These are phyloP conservation scores for Noctua janthina DNA, from an alignment of 2,888 invertebrate species.

Conservation along the genomic window DNA sequence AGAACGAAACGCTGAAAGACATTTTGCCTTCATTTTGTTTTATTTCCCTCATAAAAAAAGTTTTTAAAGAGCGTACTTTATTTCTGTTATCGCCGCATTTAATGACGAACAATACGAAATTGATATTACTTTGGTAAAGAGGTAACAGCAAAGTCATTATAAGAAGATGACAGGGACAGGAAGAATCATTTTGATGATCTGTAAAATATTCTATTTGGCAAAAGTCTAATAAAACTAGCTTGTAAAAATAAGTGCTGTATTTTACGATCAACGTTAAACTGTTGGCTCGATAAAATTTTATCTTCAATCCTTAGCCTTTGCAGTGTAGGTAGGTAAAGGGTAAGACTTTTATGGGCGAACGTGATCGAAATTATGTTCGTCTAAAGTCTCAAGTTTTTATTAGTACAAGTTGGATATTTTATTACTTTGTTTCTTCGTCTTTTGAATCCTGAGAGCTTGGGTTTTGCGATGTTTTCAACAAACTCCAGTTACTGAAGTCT, in stretches of 20 bases:
- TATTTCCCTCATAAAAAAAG: slow-evolving; percentile 42
- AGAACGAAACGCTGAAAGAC: neutral
- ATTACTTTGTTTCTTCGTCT: slow-evolving; percentile 68
- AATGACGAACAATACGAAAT: slow-evolving; percentile 22
- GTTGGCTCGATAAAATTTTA: slow-evolving; percentile 85
- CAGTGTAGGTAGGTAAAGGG: slow-evolving; percentile 69
- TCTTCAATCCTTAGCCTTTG: slow-evolving; percentile 79
- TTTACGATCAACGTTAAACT: slow-evolving; percentile 84
- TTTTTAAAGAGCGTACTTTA: slow-evolving; percentile 30
- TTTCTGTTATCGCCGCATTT: slow-evolving; percentile 31
- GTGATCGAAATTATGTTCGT: slow-evolving; percentile 83
- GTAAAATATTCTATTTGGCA: slow-evolving; percentile 76
- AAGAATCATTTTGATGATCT: slow-evolving; percentile 68
- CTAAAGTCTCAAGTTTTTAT: slow-evolving; percentile 70
- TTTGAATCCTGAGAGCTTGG: slow-evolving; percentile 60
- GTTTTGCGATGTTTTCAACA: slow-evolving; percentile 54
- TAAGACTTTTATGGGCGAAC: slow-evolving; percentile 78
- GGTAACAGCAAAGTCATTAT: slow-evolving; percentile 24
- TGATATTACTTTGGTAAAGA: neutral
- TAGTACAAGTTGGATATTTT: slow-evolving; percentile 71
- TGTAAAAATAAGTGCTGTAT: slow-evolving; percentile 80
- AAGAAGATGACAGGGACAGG: slow-evolving; percentile 36
- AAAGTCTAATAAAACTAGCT: slow-evolving; percentile 78
- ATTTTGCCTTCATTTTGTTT: slow-evolving; percentile 31
- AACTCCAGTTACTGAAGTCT: slow-evolving; percentile 55